Percentiles rank a stretch among this genome's conserved stretches.
Evolutionary conservation across 1,140 invertebrate species (phyloP).

Genomic region (Zaprionus vittiger): DNA sequence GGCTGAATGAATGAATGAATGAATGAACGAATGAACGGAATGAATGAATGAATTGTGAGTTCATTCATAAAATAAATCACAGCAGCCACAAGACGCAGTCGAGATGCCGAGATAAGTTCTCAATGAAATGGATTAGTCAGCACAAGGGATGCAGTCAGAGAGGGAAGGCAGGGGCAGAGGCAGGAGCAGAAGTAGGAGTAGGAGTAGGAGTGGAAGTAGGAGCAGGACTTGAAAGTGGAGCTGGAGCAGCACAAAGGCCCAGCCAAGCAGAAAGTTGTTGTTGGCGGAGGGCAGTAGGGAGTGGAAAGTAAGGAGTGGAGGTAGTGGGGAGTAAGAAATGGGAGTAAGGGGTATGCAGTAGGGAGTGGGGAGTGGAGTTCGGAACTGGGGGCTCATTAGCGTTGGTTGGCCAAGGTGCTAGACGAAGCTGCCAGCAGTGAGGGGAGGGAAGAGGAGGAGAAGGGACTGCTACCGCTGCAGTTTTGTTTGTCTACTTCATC

Average conservation of each 20-base stretch:
- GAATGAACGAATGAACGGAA: conserved; percentile 59
- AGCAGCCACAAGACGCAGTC: conserved; percentile 35
- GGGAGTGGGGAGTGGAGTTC: conserved; percentile 16
- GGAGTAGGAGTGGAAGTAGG: not conserved
- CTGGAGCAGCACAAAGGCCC: conserved; percentile 52
- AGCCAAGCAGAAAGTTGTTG: conserved; percentile 69
- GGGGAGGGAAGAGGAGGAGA: not conserved
- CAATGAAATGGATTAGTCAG: conserved; percentile 82
- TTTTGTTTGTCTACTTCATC: conserved; percentile 67
- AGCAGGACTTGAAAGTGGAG: not conserved
- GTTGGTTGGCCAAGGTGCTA: conserved; percentile 59
- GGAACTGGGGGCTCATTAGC: conserved; percentile 71
- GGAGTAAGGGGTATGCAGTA: not conserved
- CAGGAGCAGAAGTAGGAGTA: not conserved
- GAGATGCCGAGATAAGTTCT: conserved; percentile 54
- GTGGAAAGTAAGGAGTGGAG: too few species aligned
- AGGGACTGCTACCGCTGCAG: not conserved
- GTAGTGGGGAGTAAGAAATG: too few species aligned
- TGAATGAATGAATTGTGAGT: conserved; percentile 75
- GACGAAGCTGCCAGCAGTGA: conserved; percentile 37
- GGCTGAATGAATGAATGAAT: conserved; percentile 34
- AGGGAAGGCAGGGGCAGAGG: not conserved
- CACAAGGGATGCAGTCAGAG: conserved; percentile 27
- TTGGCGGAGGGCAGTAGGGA: conserved; percentile 8
- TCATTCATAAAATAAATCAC: conserved; percentile 80